A percentile compares a stretch with the other conserved stretches of the same genome.
phyloP scores from a whole-genome alignment of 2,888 invertebrate genomes.

The Lobophora halterata region DNA sequence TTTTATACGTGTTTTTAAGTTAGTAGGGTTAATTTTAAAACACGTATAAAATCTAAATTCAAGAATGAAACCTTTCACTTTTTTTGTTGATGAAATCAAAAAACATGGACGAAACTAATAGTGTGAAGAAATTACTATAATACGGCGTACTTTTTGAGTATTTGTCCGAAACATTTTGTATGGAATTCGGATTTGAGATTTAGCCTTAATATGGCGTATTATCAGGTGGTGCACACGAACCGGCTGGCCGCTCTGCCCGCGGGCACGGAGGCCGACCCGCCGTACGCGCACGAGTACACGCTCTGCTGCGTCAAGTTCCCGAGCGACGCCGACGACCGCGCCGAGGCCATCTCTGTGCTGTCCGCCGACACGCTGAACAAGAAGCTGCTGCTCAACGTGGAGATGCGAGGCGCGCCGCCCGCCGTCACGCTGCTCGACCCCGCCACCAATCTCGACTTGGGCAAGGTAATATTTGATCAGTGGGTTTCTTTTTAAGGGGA shows the following conservation, averaged over 20 bases:
- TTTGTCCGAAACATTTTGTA: no score
- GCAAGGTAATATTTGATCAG: constrained; percentile 55
- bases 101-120: no score
- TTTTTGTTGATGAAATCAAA: no score
- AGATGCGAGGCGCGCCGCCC: constrained; percentile 84
- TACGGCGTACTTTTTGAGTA: no score
- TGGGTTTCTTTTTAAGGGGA: neutral
- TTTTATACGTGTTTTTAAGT: no score
- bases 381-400: constrained; percentile 90
- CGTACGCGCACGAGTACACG: constrained; percentile 92
- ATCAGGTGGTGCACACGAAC: constrained; percentile 81
- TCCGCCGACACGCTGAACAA: constrained; percentile 84
- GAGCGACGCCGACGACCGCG: constrained; percentile 91
- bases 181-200: neutral
- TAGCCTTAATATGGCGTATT: neutral
- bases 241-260: constrained; percentile 92
- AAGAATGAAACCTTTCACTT: no score
- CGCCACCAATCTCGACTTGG: constrained; percentile 72
- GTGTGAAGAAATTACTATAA: no score
- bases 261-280: constrained; percentile 83
- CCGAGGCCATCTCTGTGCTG: constrained; percentile 86
- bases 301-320: constrained; percentile 93
- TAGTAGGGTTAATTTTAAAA: no score
- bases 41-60: no score
- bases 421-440: constrained; percentile 79